Evolutionary conservation across 2,888 invertebrate species (phyloP).

Genomic region (Drosophila helvetica): DNA sequence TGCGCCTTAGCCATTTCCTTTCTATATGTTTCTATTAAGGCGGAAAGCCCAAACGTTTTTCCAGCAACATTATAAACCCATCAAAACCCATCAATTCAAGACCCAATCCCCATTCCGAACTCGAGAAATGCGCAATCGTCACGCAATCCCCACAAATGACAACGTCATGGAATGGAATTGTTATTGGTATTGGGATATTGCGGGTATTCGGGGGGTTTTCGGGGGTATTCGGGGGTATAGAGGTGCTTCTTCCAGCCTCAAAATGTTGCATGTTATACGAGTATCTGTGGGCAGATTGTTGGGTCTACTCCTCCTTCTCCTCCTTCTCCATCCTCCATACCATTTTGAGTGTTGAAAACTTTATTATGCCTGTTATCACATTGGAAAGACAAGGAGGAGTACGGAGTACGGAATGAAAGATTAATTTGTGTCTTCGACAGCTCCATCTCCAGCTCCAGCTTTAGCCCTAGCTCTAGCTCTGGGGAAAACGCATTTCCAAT

Average conservation of each 20-base stretch:
- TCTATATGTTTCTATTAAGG: background rate
- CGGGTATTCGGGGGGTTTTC: too few relatives aligned
- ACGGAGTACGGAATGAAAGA: constrained; percentile 31
- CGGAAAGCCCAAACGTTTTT: background rate
- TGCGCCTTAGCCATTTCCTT: background rate
- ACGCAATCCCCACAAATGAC: constrained; percentile 60
- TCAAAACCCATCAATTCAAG: constrained; percentile 51
- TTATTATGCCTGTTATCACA: constrained; percentile 64
- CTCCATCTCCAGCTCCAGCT: constrained; percentile 3
- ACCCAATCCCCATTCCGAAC: constrained; percentile 25
- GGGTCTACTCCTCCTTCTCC: constrained; percentile 9
- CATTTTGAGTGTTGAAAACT: constrained; percentile 67
- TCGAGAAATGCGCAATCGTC: constrained; percentile 51
- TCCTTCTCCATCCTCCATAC: constrained; percentile 3
- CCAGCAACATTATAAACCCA: constrained; percentile 50
- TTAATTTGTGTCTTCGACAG: constrained; percentile 56
- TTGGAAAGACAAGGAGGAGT: constrained; percentile 9
- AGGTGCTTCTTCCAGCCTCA: constrained; percentile 19
- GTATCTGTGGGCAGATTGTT: constrained; percentile 35
- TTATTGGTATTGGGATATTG: constrained; percentile 8
- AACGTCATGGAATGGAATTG: constrained; percentile 51
- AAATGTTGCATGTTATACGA: constrained; percentile 43
- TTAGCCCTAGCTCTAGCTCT: background rate
- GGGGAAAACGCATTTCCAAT: constrained; percentile 23
- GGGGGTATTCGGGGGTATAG: too few relatives aligned